phyloP scores from a whole-genome alignment of 1,140 invertebrate species.

The Rhyacophila brunnea region DNA sequence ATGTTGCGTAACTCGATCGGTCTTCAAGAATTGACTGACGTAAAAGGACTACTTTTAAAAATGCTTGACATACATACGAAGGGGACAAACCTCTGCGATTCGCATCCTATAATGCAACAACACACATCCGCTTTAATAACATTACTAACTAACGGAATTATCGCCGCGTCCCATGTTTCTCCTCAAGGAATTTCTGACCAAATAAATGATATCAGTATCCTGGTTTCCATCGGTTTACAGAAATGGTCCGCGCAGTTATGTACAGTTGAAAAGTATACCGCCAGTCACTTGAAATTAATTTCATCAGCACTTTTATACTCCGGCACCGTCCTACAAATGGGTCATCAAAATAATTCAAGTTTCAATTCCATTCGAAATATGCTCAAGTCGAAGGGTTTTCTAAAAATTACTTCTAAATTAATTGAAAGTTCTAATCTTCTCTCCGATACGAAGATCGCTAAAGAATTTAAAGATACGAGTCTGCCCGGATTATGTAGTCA shows the following conservation, averaged over 20 bases:
- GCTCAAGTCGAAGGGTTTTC: slow-evolving; percentile 23
- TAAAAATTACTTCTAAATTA: slow-evolving; percentile 11
- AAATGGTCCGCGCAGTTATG: slow-evolving; percentile 44
- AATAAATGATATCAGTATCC: slow-evolving; percentile 21
- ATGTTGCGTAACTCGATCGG: slow-evolving; percentile 47
- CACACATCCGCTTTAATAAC: slow-evolving; percentile 51
- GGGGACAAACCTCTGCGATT: slow-evolving; percentile 48
- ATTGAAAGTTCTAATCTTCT: slow-evolving; percentile 24
- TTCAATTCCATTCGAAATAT: slow-evolving; percentile 20
- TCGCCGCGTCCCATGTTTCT: slow-evolving; percentile 14
- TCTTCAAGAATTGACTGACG: slow-evolving; percentile 41
- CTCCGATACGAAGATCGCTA: slow-evolving; percentile 38
- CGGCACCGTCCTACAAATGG: slow-evolving; percentile 4
- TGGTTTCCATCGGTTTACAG: slow-evolving; percentile 9
- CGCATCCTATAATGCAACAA: slow-evolving; percentile 47
- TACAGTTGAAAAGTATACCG: slow-evolving; percentile 37
- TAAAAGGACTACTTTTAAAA: slow-evolving; percentile 48
- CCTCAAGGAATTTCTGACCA: slow-evolving; percentile 12
- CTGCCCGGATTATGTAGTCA: slow-evolving; percentile 44
- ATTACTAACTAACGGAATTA: slow-evolving; percentile 34
- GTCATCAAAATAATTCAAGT: background rate
- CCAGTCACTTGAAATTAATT: slow-evolving; percentile 30
- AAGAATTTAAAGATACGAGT: slow-evolving; percentile 46
- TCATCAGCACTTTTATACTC: slow-evolving; percentile 14
- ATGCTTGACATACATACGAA: slow-evolving; percentile 54